Evolutionary conservation across 2,113 vertebrate species (phyloP).

Genomic region (Cyphomyrus discorhynchus): DNA sequence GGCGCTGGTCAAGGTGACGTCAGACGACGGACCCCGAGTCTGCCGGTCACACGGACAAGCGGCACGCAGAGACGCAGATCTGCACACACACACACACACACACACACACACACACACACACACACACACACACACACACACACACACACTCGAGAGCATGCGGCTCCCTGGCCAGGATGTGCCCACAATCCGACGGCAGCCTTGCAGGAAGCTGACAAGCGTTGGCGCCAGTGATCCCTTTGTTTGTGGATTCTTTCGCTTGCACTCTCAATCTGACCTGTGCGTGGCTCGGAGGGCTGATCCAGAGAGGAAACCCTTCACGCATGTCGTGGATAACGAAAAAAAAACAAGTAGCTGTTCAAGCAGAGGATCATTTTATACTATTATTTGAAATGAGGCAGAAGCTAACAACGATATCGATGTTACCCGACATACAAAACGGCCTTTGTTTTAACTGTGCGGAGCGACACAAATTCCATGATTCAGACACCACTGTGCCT

Average conservation of each 20-base stretch:
- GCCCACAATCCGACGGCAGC: constrained; percentile 34
- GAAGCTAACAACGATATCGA: not conserved
- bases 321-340: not conserved
- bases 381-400: not conserved
- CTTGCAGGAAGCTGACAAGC: constrained; percentile 34
- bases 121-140: constrained; percentile 2
- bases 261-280: not conserved
- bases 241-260: not conserved
- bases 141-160: not conserved
- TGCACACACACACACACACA: not conserved
- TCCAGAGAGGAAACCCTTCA: not conserved
- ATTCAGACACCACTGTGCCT: not conserved
- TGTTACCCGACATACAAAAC: not conserved
- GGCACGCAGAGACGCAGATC: not conserved
- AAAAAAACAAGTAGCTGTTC: not conserved
- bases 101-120: constrained; percentile 4
- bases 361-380: not conserved
- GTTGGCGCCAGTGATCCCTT: not conserved
- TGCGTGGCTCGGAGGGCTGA: not conserved
- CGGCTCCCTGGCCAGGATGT: constrained; percentile 40
- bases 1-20: not conserved
- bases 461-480: not conserved
- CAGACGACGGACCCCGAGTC: not conserved
- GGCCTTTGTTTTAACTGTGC: not conserved
- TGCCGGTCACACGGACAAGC: not conserved